Evolutionary conservation across 2,888 invertebrate species (phyloP).

Genomic region (Nesidiocoris tenuis): DNA sequence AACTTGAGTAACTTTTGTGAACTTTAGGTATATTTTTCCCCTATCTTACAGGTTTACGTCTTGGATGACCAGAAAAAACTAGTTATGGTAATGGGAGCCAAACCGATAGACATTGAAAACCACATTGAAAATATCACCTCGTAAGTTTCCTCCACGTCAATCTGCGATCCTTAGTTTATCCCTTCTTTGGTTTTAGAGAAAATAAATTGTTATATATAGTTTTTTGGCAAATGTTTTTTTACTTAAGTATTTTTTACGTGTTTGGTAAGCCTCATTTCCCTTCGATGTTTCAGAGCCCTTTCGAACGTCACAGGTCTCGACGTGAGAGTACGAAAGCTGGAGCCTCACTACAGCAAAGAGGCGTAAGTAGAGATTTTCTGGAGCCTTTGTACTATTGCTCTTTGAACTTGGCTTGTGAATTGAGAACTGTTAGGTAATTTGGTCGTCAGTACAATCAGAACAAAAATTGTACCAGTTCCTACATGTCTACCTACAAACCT

Average conservation of each 20-base stretch:
- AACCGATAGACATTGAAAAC: slow-evolving; percentile 73
- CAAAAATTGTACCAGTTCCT: too few relatives aligned
- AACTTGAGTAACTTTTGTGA: too few relatives aligned
- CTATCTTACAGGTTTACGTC: slow-evolving; percentile 75
- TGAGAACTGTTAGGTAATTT: too few relatives aligned
- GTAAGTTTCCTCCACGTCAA: slow-evolving; percentile 54
- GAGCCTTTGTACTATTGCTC: background rate
- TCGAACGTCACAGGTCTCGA: slow-evolving; percentile 76
- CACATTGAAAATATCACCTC: slow-evolving; percentile 68
- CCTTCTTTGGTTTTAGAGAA: too few relatives aligned
- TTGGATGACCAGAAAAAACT: slow-evolving; percentile 78
- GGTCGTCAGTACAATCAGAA: too few relatives aligned
- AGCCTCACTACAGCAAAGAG: slow-evolving; percentile 71
- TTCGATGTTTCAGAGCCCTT: slow-evolving; percentile 57
- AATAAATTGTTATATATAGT: too few relatives aligned
- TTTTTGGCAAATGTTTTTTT: background rate
- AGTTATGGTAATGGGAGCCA: slow-evolving; percentile 73
- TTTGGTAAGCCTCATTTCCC: too few relatives aligned
- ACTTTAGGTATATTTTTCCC: too few relatives aligned
- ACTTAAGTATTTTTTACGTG: background rate
- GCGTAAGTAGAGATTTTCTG: too few relatives aligned
- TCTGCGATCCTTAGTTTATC: too few relatives aligned
- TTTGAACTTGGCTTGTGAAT: background rate
- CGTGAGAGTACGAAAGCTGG: slow-evolving; percentile 73
- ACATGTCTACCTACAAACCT: too few relatives aligned